Conservation (phyloP, 2,113 vertebrate species). For the Passer montanus region DNA sequence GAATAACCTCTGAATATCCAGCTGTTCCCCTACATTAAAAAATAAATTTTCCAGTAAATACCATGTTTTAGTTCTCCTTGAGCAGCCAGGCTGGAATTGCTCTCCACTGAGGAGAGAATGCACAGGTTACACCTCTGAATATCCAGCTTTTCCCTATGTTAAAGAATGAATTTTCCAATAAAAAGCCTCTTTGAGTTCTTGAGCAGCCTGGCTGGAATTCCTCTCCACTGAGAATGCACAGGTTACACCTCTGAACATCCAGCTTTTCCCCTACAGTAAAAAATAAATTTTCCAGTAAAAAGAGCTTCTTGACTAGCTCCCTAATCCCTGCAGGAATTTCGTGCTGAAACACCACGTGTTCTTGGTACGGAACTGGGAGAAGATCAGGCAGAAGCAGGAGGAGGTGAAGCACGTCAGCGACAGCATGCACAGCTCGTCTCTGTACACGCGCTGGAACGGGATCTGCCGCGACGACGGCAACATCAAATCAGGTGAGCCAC, state of each 20-base stretch:
- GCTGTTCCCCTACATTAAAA: not conserved
- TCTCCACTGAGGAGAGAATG: too few species aligned
- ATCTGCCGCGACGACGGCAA: conserved; percentile 95
- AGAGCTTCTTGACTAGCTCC: not conserved
- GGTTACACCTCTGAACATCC: not conserved
- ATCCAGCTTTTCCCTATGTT: too few species aligned
- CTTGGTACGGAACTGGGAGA: conserved; percentile 96
- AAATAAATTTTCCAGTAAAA: not conserved
- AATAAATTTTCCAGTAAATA: not conserved
- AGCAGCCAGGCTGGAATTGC: too few species aligned
- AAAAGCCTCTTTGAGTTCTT: not conserved
- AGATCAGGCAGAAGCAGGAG: conserved; percentile 93
- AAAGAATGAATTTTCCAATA: not conserved
- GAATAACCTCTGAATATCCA: too few species aligned
- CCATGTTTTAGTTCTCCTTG: too few species aligned
- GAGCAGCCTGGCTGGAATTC: not conserved
- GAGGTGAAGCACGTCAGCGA: conserved; percentile 86
- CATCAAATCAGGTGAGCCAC: conserved; percentile 90
- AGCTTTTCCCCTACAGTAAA: not conserved
- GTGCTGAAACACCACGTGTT: conserved; percentile 96
- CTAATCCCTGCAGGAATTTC: conserved; percentile 85
- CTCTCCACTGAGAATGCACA: not conserved
- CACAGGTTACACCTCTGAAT: too few species aligned
- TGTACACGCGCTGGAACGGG: conserved; percentile 91
- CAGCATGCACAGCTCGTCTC: conserved; percentile 75